A percentile compares a stretch with the other conserved stretches of the same genome.
Conservation (phyloP, 2,797 vertebrate genomes). For the Varecia variegata region DNA sequence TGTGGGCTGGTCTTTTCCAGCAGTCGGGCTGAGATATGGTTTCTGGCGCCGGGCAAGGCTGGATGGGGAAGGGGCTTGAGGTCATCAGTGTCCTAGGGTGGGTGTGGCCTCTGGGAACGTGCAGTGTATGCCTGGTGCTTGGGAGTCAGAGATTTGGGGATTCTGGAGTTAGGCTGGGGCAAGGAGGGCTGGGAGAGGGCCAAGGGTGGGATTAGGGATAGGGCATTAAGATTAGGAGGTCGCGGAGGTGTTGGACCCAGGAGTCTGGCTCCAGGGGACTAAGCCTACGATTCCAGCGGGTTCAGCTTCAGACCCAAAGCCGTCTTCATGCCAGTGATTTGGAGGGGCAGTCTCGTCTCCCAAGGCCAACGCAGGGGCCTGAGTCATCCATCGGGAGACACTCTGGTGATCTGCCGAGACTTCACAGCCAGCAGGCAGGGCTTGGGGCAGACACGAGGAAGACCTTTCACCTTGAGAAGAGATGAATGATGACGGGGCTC, state of each 20-base stretch:
- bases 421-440: background rate
- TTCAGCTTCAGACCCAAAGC: background rate
- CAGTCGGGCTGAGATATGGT: background rate
- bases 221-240: background rate
- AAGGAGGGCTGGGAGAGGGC: background rate
- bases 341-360: background rate
- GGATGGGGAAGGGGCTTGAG: background rate
- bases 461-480: background rate
- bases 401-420: background rate
- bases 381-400: constrained; percentile 2
- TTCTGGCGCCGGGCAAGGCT: background rate
- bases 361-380: background rate
- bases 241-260: background rate
- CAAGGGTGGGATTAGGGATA: background rate
- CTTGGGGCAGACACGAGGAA: background rate
- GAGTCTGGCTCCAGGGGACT: background rate
- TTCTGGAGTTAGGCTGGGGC: background rate
- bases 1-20: constrained; percentile 57
- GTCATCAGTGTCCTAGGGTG: background rate
- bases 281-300: background rate
- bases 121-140: background rate
- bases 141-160: background rate
- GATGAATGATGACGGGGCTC: background rate
- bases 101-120: background rate
- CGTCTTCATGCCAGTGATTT: background rate